Base-by-base conservation (phyloP, 2,113 vertebrate genomes). In the Hippocampus barbouri region DNA sequence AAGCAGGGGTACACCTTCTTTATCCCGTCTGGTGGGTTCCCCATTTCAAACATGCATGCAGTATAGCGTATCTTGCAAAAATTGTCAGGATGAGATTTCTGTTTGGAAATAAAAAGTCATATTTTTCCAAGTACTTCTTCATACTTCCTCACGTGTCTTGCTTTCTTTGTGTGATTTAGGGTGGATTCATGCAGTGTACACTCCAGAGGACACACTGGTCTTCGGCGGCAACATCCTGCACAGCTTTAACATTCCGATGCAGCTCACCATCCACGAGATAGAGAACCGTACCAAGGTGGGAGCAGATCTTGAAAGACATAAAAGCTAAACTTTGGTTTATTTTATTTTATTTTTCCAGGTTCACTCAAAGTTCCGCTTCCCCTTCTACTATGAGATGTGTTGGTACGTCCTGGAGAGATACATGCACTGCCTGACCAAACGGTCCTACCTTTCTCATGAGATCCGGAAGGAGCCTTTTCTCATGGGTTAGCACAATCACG, bases 241-340 rank as follows among this genome's bases (percentile, higher is more conserved):
- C 91, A 99, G 97, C 89, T 99, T 99, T 88, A 99, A 99, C 92
- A 96, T 99, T 92, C 97, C 97, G 85, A 99, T 99, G 97, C 97
- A 99, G 93, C 94, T 99, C 67, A 93, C 91, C 80, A 95, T 99
- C 88, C 94, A 97, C 64, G 97, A 98, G 86, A 97, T 99, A 78
- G 97, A 99, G 90, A 96, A 97, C 85, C 94, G 96, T 86, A 99
- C 97, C 18, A 96, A 95, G 95, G 97, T 99, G 27, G 25, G 27
- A 61, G 43, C 38, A 43, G 20, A 20, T 14, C 21, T 15, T 14
- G 40, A 66, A 66, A 34, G 5, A 1, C 14, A 25, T 43, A 2
- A 16, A 23, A 66, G 10, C 40, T 66, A 43, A 66, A 23, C 14
- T n/a, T 66, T 25, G 41, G 1, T n/a, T 56, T 54, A 8, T 21